Base-by-base conservation (phyloP, 64 coral and sea anemone species). In the Montipora cactus region DNA sequence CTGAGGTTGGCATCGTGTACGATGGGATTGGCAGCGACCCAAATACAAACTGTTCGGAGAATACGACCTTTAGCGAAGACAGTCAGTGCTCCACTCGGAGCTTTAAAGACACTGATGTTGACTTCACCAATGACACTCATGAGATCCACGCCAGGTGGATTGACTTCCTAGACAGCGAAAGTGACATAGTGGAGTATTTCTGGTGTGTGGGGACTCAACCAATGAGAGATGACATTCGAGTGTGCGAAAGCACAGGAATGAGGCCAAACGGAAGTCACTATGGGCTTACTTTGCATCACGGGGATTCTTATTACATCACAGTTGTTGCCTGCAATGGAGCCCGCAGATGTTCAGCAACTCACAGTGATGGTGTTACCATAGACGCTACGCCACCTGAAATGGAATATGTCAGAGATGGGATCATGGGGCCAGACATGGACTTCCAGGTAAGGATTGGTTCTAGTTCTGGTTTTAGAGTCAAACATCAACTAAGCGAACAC, bases 351-450 rank as follows among this genome's bases (percentile, higher is more conserved):
- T 85, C 97, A 86, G 97, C 95, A 53, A 84, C 62, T n/a, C 66
- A 90, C 67, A 94, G 88, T 83, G 87, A 97, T 81, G 95, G 95
- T n/a, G 95, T 97, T 81, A 81, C 77, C 6, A 94, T 97, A 72
- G 95, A 97, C 83, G 76, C 68, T 5, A 96, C 97, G 21, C 97
- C 94, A 16, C 97, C 97, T 68, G 62, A 76, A 13, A 84, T 98
- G 89, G 59, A 91, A 19, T 98, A 95, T 58, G 94, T 98, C 69
- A 93, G 94, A 92, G 97, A 98, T 87, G 97, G 97, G 12, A 79
- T 98, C 8, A 93, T 98, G 79, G 97, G 94, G 52, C 94, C 97
- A 44, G 97, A 98, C 55, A 98, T 98, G 78, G 92, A 98, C 72
- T 96, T 89, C 55, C 97, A 98, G 94, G 97, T 98, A 58, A 66